phyloP scores from a whole-genome alignment of 2,888 invertebrate genomes.

The Spisula subtruncata region DNA sequence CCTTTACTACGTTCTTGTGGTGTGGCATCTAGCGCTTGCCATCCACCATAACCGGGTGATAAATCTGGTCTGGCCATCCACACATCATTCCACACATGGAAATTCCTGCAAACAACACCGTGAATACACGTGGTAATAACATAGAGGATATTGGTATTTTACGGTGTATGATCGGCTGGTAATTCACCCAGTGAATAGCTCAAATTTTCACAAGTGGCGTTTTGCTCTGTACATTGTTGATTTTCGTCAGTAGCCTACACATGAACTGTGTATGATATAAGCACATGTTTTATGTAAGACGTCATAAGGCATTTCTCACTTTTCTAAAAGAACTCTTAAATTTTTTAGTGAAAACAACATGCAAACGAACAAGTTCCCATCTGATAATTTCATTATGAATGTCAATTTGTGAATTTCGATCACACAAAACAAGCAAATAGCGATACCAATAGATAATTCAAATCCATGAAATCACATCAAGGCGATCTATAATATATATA shows the following conservation, averaged over 20 bases:
- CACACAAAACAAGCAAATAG: background rate
- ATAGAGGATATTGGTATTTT: background rate
- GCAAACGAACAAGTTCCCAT: background rate
- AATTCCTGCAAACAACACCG: constrained; percentile 91
- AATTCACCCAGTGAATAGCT: background rate
- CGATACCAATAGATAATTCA: no score
- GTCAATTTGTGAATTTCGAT: background rate
- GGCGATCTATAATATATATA: no score
- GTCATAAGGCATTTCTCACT: background rate
- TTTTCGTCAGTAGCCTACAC: background rate
- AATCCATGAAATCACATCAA: no score
- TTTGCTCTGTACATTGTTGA: background rate
- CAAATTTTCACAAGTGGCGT: background rate
- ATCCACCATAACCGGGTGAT: constrained; percentile 93
- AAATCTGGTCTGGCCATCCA: constrained; percentile 97
- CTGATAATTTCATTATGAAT: background rate
- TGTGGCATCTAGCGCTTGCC: constrained; percentile 97
- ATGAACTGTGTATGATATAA: background rate
- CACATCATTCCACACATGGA: constrained; percentile 98
- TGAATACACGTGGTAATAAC: background rate
- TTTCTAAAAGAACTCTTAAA: no score
- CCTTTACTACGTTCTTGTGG: constrained; percentile 94
- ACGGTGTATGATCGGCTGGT: background rate
- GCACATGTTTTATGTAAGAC: background rate
- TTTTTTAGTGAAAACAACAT: background rate